A percentile compares a stretch with the other conserved stretches of the same genome.
Conservation (phyloP, 2,888 invertebrate genomes). For the Melieria crassipennis region DNA sequence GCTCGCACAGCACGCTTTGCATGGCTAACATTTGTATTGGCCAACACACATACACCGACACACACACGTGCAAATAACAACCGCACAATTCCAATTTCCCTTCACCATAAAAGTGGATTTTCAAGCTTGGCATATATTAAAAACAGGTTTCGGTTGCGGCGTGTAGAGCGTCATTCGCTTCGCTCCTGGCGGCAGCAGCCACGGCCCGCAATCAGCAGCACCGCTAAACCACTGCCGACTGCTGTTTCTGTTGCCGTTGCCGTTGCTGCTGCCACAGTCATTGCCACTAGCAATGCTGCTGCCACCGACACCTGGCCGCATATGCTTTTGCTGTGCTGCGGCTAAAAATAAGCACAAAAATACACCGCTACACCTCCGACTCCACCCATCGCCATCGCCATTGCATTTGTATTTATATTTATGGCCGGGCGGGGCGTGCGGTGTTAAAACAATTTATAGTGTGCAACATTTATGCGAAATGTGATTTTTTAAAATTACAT, state of each 20-base stretch:
- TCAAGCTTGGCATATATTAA: conserved; percentile 4
- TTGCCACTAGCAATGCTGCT: neutral
- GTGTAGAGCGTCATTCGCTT: neutral
- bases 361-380: too few species aligned
- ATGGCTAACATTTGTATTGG: neutral
- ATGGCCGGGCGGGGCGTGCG: neutral
- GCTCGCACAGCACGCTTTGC: neutral
- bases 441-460: neutral
- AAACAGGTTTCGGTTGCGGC: neutral
- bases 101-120: conserved; percentile 1
- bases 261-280: neutral
- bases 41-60: too few species aligned
- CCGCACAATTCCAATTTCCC: conserved; percentile 7
- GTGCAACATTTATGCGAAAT: conserved; percentile 7
- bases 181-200: neutral
- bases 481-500: neutral
- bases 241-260: neutral
- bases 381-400: too few species aligned
- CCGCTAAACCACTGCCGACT: neutral
- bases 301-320: neutral
- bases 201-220: neutral
- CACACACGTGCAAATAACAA: neutral
- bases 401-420: too few species aligned
- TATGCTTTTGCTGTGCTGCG: neutral
- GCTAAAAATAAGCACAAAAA: neutral